These are phyloP conservation scores for Himalopsyche anomala DNA, from an alignment of 2,888 invertebrate species.

Conservation along the genomic window DNA sequence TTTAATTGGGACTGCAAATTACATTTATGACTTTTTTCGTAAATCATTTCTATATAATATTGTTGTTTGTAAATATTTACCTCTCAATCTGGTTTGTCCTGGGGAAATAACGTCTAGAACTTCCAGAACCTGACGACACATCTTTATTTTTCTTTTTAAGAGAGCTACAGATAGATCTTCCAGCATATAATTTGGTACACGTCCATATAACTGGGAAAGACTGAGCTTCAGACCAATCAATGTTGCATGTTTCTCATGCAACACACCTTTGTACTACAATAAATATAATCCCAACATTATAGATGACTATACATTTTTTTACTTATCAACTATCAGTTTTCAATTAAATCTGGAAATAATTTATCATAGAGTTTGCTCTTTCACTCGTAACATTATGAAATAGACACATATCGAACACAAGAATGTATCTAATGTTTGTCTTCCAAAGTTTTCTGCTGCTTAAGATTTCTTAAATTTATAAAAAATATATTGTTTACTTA, in stretches of 20 bases:
- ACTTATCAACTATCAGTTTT: no score
- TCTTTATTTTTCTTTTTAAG: slow-evolving; percentile 84
- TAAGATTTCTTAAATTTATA: not conserved
- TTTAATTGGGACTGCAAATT: not conserved
- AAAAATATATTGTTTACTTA: slow-evolving; percentile 65
- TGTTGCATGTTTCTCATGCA: slow-evolving; percentile 88
- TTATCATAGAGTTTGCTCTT: no score
- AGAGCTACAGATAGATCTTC: slow-evolving; percentile 85
- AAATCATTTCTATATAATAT: no score
- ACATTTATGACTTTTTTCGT: no score
- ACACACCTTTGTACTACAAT: slow-evolving; percentile 79
- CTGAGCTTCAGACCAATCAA: slow-evolving; percentile 82
- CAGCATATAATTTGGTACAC: slow-evolving; percentile 82
- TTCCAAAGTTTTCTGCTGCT: no score
- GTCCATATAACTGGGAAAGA: slow-evolving; percentile 87
- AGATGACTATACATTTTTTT: no score
- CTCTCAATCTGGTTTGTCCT: slow-evolving; percentile 86
- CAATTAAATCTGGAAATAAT: no score
- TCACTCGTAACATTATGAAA: no score
- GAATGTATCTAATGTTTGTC: no score
- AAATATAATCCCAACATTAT: no score
- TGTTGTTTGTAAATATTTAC: slow-evolving; percentile 69
- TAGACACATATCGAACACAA: no score
- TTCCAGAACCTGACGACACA: slow-evolving; percentile 82
- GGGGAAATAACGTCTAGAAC: slow-evolving; percentile 86